Evolutionary conservation across 2,888 invertebrate genomes (phyloP).

Genomic region (Caenorhabditis imperialis): DNA sequence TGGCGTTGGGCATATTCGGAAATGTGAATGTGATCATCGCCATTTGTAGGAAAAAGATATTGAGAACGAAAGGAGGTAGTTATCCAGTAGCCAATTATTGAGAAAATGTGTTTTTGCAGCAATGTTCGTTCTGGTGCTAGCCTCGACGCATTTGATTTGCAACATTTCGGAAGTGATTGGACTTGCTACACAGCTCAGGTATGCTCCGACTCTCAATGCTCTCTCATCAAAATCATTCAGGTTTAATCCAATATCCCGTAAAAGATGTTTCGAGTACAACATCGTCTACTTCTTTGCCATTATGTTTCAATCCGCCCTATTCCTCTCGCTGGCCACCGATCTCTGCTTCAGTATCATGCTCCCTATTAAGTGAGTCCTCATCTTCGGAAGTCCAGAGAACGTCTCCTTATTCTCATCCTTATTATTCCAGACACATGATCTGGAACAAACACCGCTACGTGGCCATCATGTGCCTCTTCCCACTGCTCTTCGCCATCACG

Average conservation of each 20-base stretch:
- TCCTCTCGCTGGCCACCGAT: constrained; percentile 33
- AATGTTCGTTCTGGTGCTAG: constrained; percentile 35
- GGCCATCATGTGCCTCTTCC: constrained; percentile 30
- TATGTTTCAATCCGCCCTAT: constrained; percentile 44
- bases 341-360: constrained; percentile 45
- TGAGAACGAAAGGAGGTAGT: constrained; percentile 51
- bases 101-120: constrained; percentile 8
- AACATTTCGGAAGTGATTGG: constrained; percentile 42
- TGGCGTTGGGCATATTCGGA: constrained; percentile 41
- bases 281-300: constrained; percentile 30
- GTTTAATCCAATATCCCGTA: constrained; percentile 31
- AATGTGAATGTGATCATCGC: constrained; percentile 49
- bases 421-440: constrained; percentile 52
- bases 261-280: constrained; percentile 49
- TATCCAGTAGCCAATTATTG: background rate
- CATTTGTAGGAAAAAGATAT: constrained; percentile 36
- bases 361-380: constrained; percentile 39
- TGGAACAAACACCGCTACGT: constrained; percentile 53
- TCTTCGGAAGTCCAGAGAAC: too few relatives aligned
- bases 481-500: constrained; percentile 22
- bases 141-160: constrained; percentile 33
- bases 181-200: constrained; percentile 22
- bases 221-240: constrained; percentile 13
- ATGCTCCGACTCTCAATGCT: background rate
- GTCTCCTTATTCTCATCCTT: background rate